Evolutionary conservation across 2,888 invertebrate species (phyloP).

Genomic region (Drosophila yooni): DNA sequence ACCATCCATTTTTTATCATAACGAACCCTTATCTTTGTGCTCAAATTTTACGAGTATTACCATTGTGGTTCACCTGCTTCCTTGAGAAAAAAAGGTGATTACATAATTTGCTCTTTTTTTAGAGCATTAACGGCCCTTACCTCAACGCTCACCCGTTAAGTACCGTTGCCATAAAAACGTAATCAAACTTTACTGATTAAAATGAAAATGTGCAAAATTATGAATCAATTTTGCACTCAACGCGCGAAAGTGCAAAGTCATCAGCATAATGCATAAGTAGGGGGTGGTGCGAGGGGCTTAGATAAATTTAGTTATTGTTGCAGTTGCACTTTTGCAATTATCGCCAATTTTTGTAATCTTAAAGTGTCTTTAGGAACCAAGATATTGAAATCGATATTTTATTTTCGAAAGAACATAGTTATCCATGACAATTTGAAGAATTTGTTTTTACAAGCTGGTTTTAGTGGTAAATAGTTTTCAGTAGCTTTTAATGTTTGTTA

Average conservation of each 20-base stretch:
- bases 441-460: not conserved
- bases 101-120: slow-evolving; percentile 19
- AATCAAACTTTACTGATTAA: slow-evolving; percentile 69
- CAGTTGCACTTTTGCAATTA: slow-evolving; percentile 14
- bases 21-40: not conserved
- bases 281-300: not conserved
- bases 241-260: slow-evolving; percentile 52
- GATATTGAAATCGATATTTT: not conserved
- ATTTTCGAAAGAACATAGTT: not conserved
- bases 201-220: slow-evolving; percentile 70
- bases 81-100: slow-evolving; percentile 1
- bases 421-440: not conserved
- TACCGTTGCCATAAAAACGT: slow-evolving; percentile 33
- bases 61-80: not conserved
- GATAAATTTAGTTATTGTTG: slow-evolving; percentile 1
- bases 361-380: not conserved
- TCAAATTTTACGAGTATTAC: slow-evolving; percentile 7
- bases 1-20: not conserved
- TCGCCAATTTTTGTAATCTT: slow-evolving; percentile 17
- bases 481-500: slow-evolving; percentile 60
- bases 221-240: slow-evolving; percentile 68
- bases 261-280: slow-evolving; percentile 39
- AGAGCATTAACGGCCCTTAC: slow-evolving; percentile 6
- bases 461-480: slow-evolving; percentile 27
- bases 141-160: slow-evolving; percentile 5